Base-by-base conservation (phyloP, 2,113 vertebrate genomes). In the Camelus dromedarius region DNA sequence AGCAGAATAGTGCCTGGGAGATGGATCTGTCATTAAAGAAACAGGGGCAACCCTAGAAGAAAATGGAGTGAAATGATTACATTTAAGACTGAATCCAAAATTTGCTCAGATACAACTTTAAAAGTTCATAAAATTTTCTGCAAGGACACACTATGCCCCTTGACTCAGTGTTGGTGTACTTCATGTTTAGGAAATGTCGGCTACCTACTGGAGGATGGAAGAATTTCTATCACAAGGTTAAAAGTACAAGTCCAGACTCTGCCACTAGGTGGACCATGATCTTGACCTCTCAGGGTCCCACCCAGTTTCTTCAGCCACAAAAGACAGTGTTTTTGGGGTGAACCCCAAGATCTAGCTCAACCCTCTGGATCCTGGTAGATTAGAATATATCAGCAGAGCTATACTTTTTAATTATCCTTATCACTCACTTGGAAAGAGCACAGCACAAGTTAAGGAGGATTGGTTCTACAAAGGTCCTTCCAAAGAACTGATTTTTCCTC, bases 241-340 rank as follows among this genome's bases (percentile, higher is more conserved):
- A 14, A 72, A n/a, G 60, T 4, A 2, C 69, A 70, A 46, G 70
- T 12, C 52, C 50, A 80, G 64, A 30, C 46, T 38, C 70, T 32
- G 50, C 96, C 92, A 94, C 96, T 88, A 94, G 95, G 92, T 6
- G 76, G 90, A 30, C 79, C 28, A 4, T 13, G n/a, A n/a, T n/a
- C 72, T 1, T 66, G 80, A 60, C 62, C 28, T 50, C 62, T 50
- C 16, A 24, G 8, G 11, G 80, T 84, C 75, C 93, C 94, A 75
- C 95, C 95, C 85, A 46, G 66, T 46, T 70, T 58, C 80, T 62
- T 7, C 32, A 30, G 91, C 85, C 70, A 80, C 95, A 94, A 90
- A 92, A 80, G 72, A 52, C 62, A 67, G 70, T 50, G 28, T n/a
- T 24, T 75, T 83, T 75, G 2, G 84, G 5, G 35, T 22, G 16